phyloP scores from a whole-genome alignment of 2,888 invertebrate species.

The Muschampia plurimacula region DNA sequence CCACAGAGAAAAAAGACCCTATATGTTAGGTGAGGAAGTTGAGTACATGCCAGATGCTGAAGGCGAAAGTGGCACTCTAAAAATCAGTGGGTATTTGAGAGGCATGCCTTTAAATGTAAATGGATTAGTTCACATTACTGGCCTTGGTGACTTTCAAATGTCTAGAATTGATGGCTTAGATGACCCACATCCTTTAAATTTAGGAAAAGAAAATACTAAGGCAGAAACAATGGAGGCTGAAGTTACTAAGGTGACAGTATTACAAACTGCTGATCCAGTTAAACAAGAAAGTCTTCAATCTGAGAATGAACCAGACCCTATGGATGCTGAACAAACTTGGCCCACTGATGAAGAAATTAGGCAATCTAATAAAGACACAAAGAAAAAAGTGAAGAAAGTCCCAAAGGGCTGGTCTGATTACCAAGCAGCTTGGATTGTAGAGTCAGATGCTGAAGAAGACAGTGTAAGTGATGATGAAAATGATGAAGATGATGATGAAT shows the following conservation, averaged over 20 bases:
- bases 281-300: conserved; percentile 91
- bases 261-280: conserved; percentile 87
- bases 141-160: conserved; percentile 97
- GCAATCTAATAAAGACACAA: conserved; percentile 88
- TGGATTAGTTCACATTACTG: conserved; percentile 95
- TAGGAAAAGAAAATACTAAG: conserved; percentile 79
- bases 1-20: conserved; percentile 91
- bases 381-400: conserved; percentile 91
- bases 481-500: conserved; percentile 66
- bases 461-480: conserved; percentile 72
- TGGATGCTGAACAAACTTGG: conserved; percentile 99
- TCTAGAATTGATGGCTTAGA: conserved; percentile 89
- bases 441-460: conserved; percentile 87
- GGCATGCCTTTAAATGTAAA: conserved; percentile 95
- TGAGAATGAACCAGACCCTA: conserved; percentile 94
- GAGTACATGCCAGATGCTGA: conserved; percentile 85
- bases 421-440: conserved; percentile 97
- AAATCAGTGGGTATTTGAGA: conserved; percentile 94
- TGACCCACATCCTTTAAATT: conserved; percentile 88
- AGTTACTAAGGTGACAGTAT: conserved; percentile 69
- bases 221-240: conserved; percentile 75
- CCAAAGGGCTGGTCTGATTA: conserved; percentile 99
- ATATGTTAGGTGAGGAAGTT: conserved; percentile 93
- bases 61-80: conserved; percentile 87
- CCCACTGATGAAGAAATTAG: conserved; percentile 96